A percentile compares a stretch with the other conserved stretches of the same genome.
Conservation (phyloP, 2,888 invertebrate genomes). For the Drosophila affinis region DNA sequence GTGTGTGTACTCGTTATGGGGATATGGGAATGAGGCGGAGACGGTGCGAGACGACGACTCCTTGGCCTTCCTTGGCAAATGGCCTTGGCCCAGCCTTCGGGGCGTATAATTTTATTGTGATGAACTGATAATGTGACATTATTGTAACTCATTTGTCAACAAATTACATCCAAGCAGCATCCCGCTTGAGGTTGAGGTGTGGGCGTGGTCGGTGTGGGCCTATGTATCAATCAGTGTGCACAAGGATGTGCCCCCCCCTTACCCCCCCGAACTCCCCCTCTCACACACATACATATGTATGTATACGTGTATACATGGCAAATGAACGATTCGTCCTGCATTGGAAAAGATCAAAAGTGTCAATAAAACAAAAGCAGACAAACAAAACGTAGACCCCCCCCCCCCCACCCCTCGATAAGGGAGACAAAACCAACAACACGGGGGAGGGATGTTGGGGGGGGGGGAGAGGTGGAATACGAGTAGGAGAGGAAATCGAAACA, state of each 20-base stretch:
- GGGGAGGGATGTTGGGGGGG: constrained; percentile 6
- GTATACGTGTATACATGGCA: constrained; percentile 45
- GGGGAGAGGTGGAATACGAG: constrained; percentile 8
- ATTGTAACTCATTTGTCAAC: constrained; percentile 78
- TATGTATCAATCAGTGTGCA: constrained; percentile 74
- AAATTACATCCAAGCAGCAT: constrained; percentile 64
- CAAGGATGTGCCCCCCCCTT: constrained; percentile 28
- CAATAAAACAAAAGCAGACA: constrained; percentile 76
- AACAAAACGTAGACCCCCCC: constrained; percentile 47
- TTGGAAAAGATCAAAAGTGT: constrained; percentile 77
- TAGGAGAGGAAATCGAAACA: constrained; percentile 18
- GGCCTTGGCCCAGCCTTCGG: constrained; percentile 26
- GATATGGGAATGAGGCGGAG: too few relatives aligned
- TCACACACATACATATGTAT: too few relatives aligned
- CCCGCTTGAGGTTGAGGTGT: constrained; percentile 37
- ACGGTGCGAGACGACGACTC: not conserved
- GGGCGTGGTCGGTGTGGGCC: constrained; percentile 24
- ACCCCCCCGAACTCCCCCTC: too few relatives aligned
- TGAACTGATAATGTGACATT: constrained; percentile 79
- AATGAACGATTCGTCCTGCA: constrained; percentile 73
- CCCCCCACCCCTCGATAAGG: not conserved
- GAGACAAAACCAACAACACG: constrained; percentile 42
- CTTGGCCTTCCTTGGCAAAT: constrained; percentile 10
- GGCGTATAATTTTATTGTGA: constrained; percentile 77
- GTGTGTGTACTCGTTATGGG: too few relatives aligned